Percentiles rank a stretch among this genome's conserved stretches.
These are phyloP conservation scores for Lasioglossum baleicum DNA, from an alignment of 1,140 invertebrate genomes.

Conservation along the genomic window DNA sequence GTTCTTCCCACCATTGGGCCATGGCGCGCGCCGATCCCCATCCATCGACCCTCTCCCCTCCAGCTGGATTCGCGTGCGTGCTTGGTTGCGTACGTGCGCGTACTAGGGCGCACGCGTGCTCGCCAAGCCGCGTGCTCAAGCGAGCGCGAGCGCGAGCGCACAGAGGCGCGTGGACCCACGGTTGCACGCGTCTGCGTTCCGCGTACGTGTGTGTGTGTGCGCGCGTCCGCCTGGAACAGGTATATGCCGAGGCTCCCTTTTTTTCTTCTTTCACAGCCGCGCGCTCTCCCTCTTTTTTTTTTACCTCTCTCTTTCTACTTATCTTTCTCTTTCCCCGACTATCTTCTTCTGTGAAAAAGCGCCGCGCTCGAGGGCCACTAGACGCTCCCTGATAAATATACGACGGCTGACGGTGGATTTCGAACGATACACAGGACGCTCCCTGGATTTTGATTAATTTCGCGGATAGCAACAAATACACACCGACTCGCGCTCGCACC, in stretches of 20 bases:
- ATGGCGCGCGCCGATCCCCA: constrained; percentile 77
- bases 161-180: no score
- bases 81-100: constrained; percentile 53
- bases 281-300: constrained; percentile 42
- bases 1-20: constrained; percentile 69
- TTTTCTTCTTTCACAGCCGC: constrained; percentile 17
- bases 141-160: constrained; percentile 20
- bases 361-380: constrained; percentile 43
- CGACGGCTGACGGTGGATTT: constrained; percentile 42
- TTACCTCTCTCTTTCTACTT: constrained; percentile 23
- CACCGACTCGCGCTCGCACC: background rate
- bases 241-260: constrained; percentile 51
- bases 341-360: constrained; percentile 55
- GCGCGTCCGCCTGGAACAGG: constrained; percentile 64
- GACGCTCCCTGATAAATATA: constrained; percentile 60
- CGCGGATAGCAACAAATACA: background rate
- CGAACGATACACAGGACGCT: constrained; percentile 46
- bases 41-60: constrained; percentile 50
- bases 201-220: constrained; percentile 50
- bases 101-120: constrained; percentile 61
- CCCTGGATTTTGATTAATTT: constrained; percentile 7
- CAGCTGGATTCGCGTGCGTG: constrained; percentile 46
- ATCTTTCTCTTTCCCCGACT: constrained; percentile 36
- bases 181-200: no score
- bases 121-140: constrained; percentile 55